Conservation (phyloP, 1,140 invertebrate species). For the Ephestia elutella region DNA sequence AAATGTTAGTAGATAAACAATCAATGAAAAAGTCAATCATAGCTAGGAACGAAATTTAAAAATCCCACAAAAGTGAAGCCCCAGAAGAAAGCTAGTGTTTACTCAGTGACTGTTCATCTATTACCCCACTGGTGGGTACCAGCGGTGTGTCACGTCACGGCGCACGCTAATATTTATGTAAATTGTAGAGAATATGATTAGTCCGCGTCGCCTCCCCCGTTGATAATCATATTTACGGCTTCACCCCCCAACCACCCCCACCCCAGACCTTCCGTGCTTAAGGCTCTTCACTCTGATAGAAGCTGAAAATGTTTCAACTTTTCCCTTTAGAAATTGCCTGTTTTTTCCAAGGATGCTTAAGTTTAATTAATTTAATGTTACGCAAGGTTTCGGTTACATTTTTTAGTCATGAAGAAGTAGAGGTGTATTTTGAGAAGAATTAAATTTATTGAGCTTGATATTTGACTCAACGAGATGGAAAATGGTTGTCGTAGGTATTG, state of each 20-base stretch:
- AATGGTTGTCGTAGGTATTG: too few species aligned
- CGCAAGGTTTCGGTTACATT: neutral
- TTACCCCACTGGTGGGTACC: neutral
- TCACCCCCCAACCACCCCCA: conserved; percentile 22
- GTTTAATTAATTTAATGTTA: neutral
- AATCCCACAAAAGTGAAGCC: too few species aligned
- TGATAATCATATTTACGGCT: conserved; percentile 72
- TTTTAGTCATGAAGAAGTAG: too few species aligned
- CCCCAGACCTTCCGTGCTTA: conserved; percentile 17
- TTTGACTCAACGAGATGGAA: too few species aligned
- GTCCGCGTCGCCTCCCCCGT: conserved; percentile 60
- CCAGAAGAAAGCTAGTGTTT: too few species aligned
- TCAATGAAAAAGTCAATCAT: too few species aligned
- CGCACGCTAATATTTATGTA: conserved; percentile 72
- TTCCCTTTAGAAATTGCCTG: neutral
- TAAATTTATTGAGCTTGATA: too few species aligned
- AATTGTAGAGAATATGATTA: conserved; percentile 73
- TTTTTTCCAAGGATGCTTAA: neutral
- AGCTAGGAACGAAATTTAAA: too few species aligned
- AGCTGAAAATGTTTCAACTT: conserved; percentile 1
- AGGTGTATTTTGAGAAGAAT: too few species aligned
- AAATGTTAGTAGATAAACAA: too few species aligned
- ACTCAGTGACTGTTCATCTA: neutral
- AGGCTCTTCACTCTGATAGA: conserved; percentile 15
- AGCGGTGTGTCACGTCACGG: conserved; percentile 40